Evolutionary conservation across 2,797 vertebrate species (phyloP).

Genomic region (Mus minutoides): DNA sequence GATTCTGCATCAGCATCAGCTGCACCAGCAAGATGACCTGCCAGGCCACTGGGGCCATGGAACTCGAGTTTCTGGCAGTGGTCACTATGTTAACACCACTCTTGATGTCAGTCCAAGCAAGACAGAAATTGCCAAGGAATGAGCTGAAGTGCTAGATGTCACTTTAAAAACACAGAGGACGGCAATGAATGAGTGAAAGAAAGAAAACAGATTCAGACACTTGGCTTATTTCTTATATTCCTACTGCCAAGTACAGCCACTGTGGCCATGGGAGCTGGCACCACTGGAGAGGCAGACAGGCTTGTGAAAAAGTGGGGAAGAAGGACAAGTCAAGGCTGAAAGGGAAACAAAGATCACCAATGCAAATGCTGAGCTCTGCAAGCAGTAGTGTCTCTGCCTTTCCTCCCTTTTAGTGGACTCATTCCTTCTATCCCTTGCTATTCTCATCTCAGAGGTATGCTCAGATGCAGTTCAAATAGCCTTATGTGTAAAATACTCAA

Average conservation of each 20-base stretch:
- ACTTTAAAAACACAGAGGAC: constrained; percentile 62
- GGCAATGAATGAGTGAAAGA: constrained; percentile 40
- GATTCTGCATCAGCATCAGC: constrained; percentile 18
- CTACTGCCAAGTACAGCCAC: constrained; percentile 54
- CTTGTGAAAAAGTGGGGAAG: neutral
- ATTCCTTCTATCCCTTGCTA: constrained; percentile 17
- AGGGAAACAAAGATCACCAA: constrained; percentile 5
- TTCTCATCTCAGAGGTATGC: neutral
- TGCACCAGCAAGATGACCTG: constrained; percentile 54
- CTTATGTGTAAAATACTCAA: neutral
- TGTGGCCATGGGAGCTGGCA: constrained; percentile 30
- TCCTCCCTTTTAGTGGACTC: neutral
- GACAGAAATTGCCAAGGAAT: constrained; percentile 53
- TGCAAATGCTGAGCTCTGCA: constrained; percentile 6
- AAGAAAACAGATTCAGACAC: constrained; percentile 39
- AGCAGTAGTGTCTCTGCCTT: constrained; percentile 32
- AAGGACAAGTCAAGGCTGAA: constrained; percentile 40
- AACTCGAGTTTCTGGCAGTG: constrained; percentile 46
- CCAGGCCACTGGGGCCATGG: neutral
- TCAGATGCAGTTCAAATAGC: neutral
- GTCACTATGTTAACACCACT: constrained; percentile 62
- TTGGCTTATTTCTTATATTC: constrained; percentile 47
- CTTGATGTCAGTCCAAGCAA: constrained; percentile 61
- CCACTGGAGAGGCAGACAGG: neutral
- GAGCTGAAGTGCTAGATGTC: constrained; percentile 28